Evolutionary conservation across 1,140 invertebrate species (phyloP).

Genomic region (Oncopodura yosiiana): DNA sequence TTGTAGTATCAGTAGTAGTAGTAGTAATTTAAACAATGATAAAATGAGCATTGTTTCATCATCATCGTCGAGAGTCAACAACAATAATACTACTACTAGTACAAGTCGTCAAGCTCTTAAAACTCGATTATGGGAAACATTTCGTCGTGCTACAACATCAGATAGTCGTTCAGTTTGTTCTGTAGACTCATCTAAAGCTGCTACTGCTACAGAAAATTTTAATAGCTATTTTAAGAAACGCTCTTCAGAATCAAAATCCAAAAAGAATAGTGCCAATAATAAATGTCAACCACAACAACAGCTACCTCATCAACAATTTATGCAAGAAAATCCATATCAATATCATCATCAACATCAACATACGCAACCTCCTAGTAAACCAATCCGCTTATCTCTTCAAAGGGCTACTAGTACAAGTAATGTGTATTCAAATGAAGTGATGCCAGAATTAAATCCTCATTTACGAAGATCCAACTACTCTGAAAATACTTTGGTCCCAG

Average conservation of each 20-base stretch:
- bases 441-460: constrained; percentile 31
- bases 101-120: constrained; percentile 31
- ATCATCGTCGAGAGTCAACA: constrained; percentile 3
- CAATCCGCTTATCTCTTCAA: constrained; percentile 65
- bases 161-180: constrained; percentile 34
- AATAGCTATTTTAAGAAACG: constrained; percentile 30
- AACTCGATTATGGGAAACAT: constrained; percentile 34
- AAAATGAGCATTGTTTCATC: constrained; percentile 21
- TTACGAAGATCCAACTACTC: constrained; percentile 29
- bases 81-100: constrained; percentile 3
- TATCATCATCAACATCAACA: too few relatives aligned
- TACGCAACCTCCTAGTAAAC: constrained; percentile 75
- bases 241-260: constrained; percentile 20
- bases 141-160: constrained; percentile 32
- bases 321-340: too few relatives aligned
- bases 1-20: constrained; percentile 14
- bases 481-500: constrained; percentile 33
- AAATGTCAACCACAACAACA: constrained; percentile 9
- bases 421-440: constrained; percentile 19
- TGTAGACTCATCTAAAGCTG: constrained; percentile 24
- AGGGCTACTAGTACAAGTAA: constrained; percentile 54
- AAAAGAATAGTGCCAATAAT: constrained; percentile 1
- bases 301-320: background rate
- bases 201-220: constrained; percentile 13
- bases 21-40: background rate